Percentiles rank a stretch among this genome's conserved stretches.
Conservation (phyloP, 1,140 invertebrate genomes). For the Cecropterus lyciades region DNA sequence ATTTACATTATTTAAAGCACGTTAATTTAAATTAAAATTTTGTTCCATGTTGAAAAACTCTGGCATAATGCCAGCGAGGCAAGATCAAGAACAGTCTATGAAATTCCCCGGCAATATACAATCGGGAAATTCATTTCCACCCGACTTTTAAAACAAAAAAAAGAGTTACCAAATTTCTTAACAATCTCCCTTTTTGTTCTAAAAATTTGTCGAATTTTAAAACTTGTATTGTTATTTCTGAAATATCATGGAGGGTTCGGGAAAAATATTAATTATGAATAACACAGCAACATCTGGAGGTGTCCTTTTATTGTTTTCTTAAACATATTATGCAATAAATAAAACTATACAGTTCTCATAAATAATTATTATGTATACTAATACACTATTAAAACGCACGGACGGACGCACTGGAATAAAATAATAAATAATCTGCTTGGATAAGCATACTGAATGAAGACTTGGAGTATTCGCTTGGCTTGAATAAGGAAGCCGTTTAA, state of each 20-base stretch:
- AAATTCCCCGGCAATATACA: conserved; percentile 4
- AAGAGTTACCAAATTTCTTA: conserved; percentile 15
- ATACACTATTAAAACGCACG: too few relatives aligned
- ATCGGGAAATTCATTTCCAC: conserved; percentile 13
- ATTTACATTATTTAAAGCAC: too few relatives aligned
- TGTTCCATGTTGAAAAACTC: background rate
- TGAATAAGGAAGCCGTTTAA: too few relatives aligned
- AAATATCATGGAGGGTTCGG: conserved; percentile 6
- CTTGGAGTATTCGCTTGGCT: too few relatives aligned
- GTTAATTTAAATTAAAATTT: background rate
- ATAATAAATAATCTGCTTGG: too few relatives aligned
- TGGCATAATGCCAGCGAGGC: background rate
- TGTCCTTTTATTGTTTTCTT: conserved; percentile 1
- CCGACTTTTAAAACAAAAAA: conserved; percentile 13
- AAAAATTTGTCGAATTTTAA: conserved; percentile 7
- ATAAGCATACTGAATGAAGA: too few relatives aligned
- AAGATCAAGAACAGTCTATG: background rate
- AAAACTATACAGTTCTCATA: too few relatives aligned
- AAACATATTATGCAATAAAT: too few relatives aligned
- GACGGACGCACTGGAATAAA: too few relatives aligned
- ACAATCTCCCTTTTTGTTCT: conserved; percentile 4
- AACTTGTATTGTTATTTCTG: conserved; percentile 18
- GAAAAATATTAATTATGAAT: conserved; percentile 15
- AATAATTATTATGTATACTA: too few relatives aligned
- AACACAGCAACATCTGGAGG: background rate